Evolutionary conservation across 2,888 invertebrate species (phyloP).

Genomic region (Torymus aiolomorphi): DNA sequence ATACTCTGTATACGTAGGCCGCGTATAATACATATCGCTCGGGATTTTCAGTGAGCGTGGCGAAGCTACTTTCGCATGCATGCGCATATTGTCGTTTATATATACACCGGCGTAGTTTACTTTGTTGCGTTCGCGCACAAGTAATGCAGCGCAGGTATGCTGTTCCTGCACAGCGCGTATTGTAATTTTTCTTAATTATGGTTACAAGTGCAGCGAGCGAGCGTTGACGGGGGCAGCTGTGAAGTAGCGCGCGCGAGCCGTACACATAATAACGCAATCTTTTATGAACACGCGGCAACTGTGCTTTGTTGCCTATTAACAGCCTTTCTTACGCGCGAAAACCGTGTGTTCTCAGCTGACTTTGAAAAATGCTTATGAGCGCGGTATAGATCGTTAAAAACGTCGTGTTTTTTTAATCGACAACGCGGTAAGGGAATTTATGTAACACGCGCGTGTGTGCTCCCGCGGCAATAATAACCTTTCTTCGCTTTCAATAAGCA

Average conservation of each 20-base stretch:
- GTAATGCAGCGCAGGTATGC: background rate
- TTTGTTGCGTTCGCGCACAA: background rate
- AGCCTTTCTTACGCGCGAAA: background rate
- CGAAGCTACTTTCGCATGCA: constrained; percentile 22
- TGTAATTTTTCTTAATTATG: constrained; percentile 10
- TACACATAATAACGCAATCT: constrained; percentile 13
- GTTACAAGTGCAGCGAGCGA: constrained; percentile 12
- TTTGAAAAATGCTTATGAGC: no score
- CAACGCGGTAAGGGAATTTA: no score
- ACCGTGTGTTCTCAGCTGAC: no score
- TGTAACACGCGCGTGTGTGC: no score
- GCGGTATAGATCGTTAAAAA: no score
- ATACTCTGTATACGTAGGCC: no score
- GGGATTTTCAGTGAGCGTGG: no score
- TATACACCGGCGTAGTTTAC: background rate
- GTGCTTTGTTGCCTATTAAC: background rate
- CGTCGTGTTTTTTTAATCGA: no score
- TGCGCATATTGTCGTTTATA: background rate
- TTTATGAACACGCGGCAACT: background rate
- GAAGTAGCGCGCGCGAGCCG: background rate
- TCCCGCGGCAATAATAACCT: no score
- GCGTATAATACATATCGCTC: no score
- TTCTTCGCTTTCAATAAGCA: no score
- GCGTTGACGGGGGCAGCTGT: constrained; percentile 7
- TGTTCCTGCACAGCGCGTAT: background rate